Conservation (phyloP, 1,140 invertebrate genomes). For the Parapsyche elsis region DNA sequence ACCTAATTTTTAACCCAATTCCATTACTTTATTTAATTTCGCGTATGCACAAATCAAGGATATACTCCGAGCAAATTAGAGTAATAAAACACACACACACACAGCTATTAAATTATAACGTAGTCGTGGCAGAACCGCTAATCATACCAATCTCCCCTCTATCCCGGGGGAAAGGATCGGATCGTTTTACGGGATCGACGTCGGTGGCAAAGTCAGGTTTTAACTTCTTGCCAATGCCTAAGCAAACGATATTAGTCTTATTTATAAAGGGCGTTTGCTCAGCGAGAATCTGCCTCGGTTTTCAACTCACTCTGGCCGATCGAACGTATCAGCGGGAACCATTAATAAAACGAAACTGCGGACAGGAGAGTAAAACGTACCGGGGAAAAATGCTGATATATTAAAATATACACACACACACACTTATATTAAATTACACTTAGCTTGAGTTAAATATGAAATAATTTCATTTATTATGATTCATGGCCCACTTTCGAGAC, state of each 20-base stretch:
- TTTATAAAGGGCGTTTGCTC: constrained; percentile 17
- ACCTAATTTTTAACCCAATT: no score
- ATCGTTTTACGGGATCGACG: no score
- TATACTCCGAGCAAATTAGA: no score
- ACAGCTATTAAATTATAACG: no score
- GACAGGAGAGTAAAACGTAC: not conserved
- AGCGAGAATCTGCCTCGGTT: not conserved
- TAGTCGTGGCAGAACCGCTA: not conserved
- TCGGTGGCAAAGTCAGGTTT: not conserved
- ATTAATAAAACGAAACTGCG: not conserved
- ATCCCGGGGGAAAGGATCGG: not conserved
- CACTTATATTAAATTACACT: not conserved
- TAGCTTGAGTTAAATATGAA: constrained; percentile 9
- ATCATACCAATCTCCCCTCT: not conserved
- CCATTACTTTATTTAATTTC: no score
- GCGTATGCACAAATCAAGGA: no score
- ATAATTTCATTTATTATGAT: constrained; percentile 32
- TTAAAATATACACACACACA: no score
- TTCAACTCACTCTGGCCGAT: not conserved
- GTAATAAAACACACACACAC: no score
- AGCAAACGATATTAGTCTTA: constrained; percentile 7
- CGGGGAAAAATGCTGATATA: no score
- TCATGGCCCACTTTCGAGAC: constrained; percentile 27
- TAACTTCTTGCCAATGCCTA: constrained; percentile 1
- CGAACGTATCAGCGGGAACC: not conserved